Evolutionary conservation across 2,888 invertebrate genomes (phyloP).

Genomic region (Dolomedes plantarius): DNA sequence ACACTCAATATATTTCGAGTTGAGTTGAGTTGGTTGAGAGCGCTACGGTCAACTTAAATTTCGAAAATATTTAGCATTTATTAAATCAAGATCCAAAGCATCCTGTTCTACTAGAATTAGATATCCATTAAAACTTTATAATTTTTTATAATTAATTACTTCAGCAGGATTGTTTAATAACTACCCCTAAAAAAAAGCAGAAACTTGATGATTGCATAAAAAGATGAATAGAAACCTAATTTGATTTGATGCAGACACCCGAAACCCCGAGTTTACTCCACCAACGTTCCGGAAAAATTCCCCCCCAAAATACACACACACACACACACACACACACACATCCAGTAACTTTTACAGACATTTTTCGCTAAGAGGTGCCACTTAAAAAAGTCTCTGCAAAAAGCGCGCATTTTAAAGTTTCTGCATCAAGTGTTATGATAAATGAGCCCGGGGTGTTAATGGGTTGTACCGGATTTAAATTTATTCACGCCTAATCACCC

Average conservation of each 20-base stretch:
- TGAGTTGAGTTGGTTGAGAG: too few relatives aligned
- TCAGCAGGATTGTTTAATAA: background rate
- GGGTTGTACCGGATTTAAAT: slow-evolving; percentile 52
- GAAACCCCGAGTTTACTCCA: too few relatives aligned
- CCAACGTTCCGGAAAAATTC: background rate
- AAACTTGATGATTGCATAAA: background rate
- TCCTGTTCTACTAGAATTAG: too few relatives aligned
- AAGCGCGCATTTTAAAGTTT: slow-evolving; percentile 35
- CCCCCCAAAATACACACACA: background rate
- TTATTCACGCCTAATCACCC: slow-evolving; percentile 64
- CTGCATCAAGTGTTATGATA: slow-evolving; percentile 44
- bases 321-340: background rate
- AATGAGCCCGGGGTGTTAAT: slow-evolving; percentile 42
- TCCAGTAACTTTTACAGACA: background rate
- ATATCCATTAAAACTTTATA: background rate
- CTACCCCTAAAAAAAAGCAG: background rate
- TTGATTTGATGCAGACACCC: background rate
- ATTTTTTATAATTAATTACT: background rate
- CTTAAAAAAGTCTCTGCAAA: slow-evolving; percentile 23
- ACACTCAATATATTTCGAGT: too few relatives aligned
- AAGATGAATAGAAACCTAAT: slow-evolving; percentile 1
- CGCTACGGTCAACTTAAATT: too few relatives aligned
- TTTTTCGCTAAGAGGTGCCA: background rate
- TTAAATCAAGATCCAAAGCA: too few relatives aligned
- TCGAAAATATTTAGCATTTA: too few relatives aligned